Evolutionary conservation across 2,113 vertebrate species (phyloP).

Genomic region (Argyrosomus japonicus): DNA sequence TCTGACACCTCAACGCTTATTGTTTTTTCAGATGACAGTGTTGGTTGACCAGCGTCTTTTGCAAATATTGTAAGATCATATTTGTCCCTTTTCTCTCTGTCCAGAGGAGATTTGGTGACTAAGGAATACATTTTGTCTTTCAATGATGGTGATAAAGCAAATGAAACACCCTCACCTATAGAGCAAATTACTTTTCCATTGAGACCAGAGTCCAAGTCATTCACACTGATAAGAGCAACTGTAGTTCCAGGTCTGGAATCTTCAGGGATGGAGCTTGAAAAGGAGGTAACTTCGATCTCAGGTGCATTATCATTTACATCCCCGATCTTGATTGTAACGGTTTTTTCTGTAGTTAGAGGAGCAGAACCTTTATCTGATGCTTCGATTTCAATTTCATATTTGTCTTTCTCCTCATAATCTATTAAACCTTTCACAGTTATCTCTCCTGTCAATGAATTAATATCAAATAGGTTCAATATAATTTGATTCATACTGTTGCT

Average conservation of each 20-base stretch:
- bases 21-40: constrained; percentile 55
- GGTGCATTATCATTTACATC: constrained; percentile 69
- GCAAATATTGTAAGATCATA: constrained; percentile 66
- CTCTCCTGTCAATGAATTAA: constrained; percentile 68
- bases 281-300: constrained; percentile 67
- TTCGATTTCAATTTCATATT: constrained; percentile 72
- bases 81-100: constrained; percentile 73
- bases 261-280: constrained; percentile 61
- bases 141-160: constrained; percentile 59
- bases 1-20: constrained; percentile 59
- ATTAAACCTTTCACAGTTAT: constrained; percentile 59
- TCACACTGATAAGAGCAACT: constrained; percentile 62
- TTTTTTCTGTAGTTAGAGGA: constrained; percentile 54
- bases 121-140: constrained; percentile 68
- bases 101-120: constrained; percentile 52
- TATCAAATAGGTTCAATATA: constrained; percentile 54
- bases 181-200: constrained; percentile 73
- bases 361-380: constrained; percentile 66
- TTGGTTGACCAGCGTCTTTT: constrained; percentile 66
- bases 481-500: too few relatives aligned
- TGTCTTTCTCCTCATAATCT: constrained; percentile 68
- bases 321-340: constrained; percentile 59
- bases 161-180: constrained; percentile 34
- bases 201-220: constrained; percentile 62
- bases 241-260: constrained; percentile 67